Evolutionary conservation across 1,140 invertebrate genomes (phyloP), one percentile per base, ranked within the genome.

Genomic region (Bombus sylvicola): DNA sequence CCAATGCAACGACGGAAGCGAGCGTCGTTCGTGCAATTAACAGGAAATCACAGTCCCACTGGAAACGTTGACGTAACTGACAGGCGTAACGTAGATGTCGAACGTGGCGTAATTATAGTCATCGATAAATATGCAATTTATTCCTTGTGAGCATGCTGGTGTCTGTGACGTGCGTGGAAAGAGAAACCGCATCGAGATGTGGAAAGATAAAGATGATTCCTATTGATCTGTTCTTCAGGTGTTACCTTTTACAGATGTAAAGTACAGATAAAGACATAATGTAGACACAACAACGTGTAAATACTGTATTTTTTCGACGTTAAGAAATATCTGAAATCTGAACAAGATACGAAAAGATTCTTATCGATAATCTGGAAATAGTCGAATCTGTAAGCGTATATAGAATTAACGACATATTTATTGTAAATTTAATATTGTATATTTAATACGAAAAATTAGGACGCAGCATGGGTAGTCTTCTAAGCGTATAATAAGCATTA

Each of bases 81-180:
- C n/a, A 15, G 47, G 37, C 47, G 18, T 31, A 82, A 82, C 74
- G 47, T 47, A 43, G 53, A 59, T 31, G 53, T 73, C 68, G 57
- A n/a, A 41, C 81, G 18, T 34, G 9, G 22, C 31, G 62, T 68
- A 68, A 83, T 83, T 66, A 57, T 57, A 53, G 73, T 39, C 28
- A 68, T 76, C 62, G 81, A 66, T 83, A n/a, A 37, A n/a, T 53
- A 39, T 25, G 39, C 34, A n/a, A 83, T 83, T 76, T 64, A 76
- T 66, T 39, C 39, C 3, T 43, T 9, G 25, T 13, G 34, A 66
- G 31, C 41, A 34, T 22, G 41, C 13, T 39, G 57, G 22, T 47
- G 62, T 28, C 39, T 5, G 25, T 37, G 59, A 31, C 25, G 37
- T 13, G 47, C n/a, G 41, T 8, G 34, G 34, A 80, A 71, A 47